These are phyloP conservation scores for Corydoras sp. DNA, from an alignment of 2,113 vertebrate species.

Conservation along the genomic window DNA sequence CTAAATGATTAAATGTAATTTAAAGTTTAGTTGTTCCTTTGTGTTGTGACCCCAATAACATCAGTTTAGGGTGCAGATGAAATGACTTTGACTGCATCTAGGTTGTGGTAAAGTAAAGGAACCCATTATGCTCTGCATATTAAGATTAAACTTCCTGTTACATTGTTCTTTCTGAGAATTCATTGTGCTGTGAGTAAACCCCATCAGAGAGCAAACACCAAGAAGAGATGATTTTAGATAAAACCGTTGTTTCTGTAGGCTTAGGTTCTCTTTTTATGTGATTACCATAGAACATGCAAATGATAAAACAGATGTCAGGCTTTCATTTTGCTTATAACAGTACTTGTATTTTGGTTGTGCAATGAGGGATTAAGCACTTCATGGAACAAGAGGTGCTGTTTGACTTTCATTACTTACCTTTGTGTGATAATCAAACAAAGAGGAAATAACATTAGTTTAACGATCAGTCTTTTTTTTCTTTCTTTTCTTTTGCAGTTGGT, in stretches of 20 bases:
- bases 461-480: no score
- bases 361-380: no score
- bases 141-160: slow-evolving; percentile 14
- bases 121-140: neutral
- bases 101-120: slow-evolving; percentile 32
- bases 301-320: neutral
- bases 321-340: no score
- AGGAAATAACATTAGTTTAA: no score
- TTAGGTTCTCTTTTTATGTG: neutral
- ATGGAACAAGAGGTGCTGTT: no score
- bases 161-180: slow-evolving; percentile 16
- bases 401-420: no score
- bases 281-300: neutral
- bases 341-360: no score
- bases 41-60: neutral
- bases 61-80: neutral
- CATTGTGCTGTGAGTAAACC: neutral
- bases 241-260: neutral
- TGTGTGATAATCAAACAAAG: no score
- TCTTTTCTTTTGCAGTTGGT: no score
- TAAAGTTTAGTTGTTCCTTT: neutral
- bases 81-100: neutral
- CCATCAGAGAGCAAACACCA: neutral
- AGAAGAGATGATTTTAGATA: slow-evolving; percentile 3
- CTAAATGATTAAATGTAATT: no score